phyloP scores from a whole-genome alignment of 2,797 vertebrate genomes.

The Protonibea diacanthus region DNA sequence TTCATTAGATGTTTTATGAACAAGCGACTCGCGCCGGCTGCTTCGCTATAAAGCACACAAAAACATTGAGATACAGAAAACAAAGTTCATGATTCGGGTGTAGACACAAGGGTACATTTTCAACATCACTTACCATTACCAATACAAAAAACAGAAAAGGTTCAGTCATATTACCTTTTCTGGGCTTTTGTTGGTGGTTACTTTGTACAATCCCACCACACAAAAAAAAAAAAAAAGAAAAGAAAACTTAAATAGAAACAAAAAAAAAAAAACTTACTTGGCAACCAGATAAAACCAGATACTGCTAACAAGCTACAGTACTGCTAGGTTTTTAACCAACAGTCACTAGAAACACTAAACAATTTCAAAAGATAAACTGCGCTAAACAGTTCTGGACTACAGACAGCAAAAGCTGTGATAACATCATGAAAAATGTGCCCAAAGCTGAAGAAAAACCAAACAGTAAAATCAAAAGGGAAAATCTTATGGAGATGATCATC shows the following conservation, averaged over 20 bases:
- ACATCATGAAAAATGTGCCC: conserved; percentile 90
- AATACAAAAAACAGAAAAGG: conserved; percentile 78
- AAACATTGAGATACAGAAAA: conserved; percentile 99
- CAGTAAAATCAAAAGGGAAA: conserved; percentile 62
- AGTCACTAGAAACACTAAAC: conserved; percentile 55
- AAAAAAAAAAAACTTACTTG: conserved; percentile 42
- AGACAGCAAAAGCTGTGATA: conserved; percentile 91
- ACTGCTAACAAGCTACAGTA: conserved; percentile 54
- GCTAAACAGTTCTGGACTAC: conserved; percentile 56
- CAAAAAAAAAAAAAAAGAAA: conserved; percentile 35
- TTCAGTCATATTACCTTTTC: conserved; percentile 71
- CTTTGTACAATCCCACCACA: conserved; percentile 62
- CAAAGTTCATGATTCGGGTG: conserved; percentile 99
- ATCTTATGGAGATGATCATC: conserved; percentile 79
- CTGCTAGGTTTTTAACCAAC: conserved; percentile 58
- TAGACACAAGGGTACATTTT: conserved; percentile 98
- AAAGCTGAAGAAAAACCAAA: conserved; percentile 85
- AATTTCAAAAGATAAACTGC: conserved; percentile 55
- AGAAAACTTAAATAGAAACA: conserved; percentile 1
- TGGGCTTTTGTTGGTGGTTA: conserved; percentile 89
- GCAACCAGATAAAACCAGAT: conserved; percentile 54
- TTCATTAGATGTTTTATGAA: conserved; percentile 99
- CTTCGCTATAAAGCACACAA: conserved; percentile 99
- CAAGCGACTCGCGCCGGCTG: conserved; percentile 99
- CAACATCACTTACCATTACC: conserved; percentile 95